phyloP scores from a whole-genome alignment of 2,113 vertebrate species.

The Sinocyclocheilus anophthalmus region DNA sequence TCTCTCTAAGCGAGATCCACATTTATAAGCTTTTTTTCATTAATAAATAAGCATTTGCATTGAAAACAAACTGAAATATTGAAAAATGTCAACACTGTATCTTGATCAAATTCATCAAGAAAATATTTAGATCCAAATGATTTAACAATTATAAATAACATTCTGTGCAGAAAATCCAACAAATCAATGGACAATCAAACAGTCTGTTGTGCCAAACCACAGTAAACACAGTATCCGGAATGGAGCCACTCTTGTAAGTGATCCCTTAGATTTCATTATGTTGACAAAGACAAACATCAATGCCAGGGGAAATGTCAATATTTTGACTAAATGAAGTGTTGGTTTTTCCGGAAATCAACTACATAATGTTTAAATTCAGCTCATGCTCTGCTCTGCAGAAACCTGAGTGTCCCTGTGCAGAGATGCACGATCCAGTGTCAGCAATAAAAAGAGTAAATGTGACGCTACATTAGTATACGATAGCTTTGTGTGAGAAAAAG shows the following conservation, averaged over 20 bases:
- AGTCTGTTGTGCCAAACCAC: neutral
- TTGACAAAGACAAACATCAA: conserved; percentile 10
- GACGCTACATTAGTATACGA: neutral
- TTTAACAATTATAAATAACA: neutral
- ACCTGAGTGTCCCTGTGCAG: neutral
- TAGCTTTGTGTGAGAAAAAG: conserved; percentile 1
- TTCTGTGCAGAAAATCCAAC: neutral
- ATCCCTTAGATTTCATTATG: neutral
- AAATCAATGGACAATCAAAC: neutral
- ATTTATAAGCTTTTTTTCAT: neutral
- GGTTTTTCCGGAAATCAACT: neutral
- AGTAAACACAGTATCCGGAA: neutral
- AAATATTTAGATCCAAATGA: neutral
- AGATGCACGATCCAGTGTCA: conserved; percentile 7
- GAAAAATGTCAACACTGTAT: neutral
- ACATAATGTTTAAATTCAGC: conserved; percentile 19
- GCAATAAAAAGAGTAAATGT: neutral
- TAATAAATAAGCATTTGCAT: neutral
- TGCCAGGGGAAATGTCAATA: neutral
- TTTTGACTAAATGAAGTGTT: neutral
- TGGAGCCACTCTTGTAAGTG: neutral
- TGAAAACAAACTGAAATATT: neutral
- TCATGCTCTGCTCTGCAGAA: conserved; percentile 16
- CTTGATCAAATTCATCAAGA: neutral
- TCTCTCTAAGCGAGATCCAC: no score